Evolutionary conservation across 2,797 vertebrate species (phyloP), one percentile per base, ranked within the genome.

Genomic region (Monodelphis domestica): DNA sequence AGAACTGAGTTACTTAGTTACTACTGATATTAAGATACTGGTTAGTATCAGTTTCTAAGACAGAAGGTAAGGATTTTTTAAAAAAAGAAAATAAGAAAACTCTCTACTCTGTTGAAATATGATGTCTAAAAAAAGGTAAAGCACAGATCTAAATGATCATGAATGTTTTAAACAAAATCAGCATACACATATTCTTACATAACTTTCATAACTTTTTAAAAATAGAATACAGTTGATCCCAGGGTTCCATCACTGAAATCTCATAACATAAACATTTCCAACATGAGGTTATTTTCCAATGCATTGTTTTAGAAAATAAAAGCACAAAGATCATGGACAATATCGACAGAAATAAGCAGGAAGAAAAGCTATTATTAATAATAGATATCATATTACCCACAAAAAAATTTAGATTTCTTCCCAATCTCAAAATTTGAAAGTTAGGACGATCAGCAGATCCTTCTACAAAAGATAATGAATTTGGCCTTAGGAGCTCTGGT

Each of bases 381-480:
- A 90, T 89, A 45, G 0, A 54, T 45, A 92, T 87, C 29, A 53
- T 89, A 59, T n/a, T 70, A 53, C 45, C 88, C 1, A 84, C 9
- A 84, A 93, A 92, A n/a, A 88, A 89, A 91, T 4, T 91, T 59
- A 91, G 21, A 57, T 92, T 91, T 95, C 55, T 87, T 11, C 14
- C 29, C 93, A 93, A 89, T 93, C 54, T 91, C 87, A 91, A 93
- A 96, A 92, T 54, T 55, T 12, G 53, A 55, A 93, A 90, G 91
- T 55, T 54, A 70, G 17, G 29, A 53, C 12, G 53, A 88, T 52
- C 5, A 3, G 51, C 24, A 50, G 9, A 84, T 50, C 24, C 63
- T 45, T 78, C 45, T 26, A 30, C 38, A 84, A 50, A 50, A 38
- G 38, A 50, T 50, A 84, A 26, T 45, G 70, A 50, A 84, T 84